Base-by-base conservation (phyloP, 1,140 invertebrate genomes). In the Venturia canescens region DNA sequence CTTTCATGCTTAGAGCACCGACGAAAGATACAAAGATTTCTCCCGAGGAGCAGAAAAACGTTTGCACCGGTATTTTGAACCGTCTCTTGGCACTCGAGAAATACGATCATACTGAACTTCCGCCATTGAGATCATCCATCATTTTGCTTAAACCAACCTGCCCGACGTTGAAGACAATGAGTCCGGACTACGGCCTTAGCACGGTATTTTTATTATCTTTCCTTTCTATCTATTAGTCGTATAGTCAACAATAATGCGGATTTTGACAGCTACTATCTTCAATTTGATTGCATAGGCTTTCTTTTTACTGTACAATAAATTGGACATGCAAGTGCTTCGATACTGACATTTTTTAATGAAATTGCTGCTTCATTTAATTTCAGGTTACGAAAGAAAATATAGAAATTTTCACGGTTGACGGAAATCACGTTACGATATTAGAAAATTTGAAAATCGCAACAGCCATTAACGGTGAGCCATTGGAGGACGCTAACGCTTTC, bases 341-440 rank as follows among this genome's bases (percentile, higher is more conserved):
- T 44, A 11, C 7, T 5, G 7, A 44, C 7, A 44, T 44, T 44
- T 44, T 44, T 4, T 44, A 11, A 44, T 44, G 13, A 44, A 44
- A n/a, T n/a, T n/a, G n/a, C n/a, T n/a, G n/a, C n/a, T 44, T 11
- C 9, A 44, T 11, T 11, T 11, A 44, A 44, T 84, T 88, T 38
- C 31, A 91, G 90, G 34, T 91, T 6, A 90, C 90, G 9, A 74
- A 21, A 27, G 86, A 85, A 11, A 88, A 85, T 18, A 77, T 92
- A 3, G 86, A 87, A n/a, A 79, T 90, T 23, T 38, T 87, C 78
- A 76, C 78, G 0, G 9, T 86, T 0, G 86, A 90, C 84, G 96
- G 96, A n/a, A 95, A 96, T 88, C 96, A 96, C 84, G 86, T 93
- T 0, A 94, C 93, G 16, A 95, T 96, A 84, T 85, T 96, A 79